Conservation (phyloP, 2,113 vertebrate genomes). For the Cyphomyrus discorhynchus region DNA sequence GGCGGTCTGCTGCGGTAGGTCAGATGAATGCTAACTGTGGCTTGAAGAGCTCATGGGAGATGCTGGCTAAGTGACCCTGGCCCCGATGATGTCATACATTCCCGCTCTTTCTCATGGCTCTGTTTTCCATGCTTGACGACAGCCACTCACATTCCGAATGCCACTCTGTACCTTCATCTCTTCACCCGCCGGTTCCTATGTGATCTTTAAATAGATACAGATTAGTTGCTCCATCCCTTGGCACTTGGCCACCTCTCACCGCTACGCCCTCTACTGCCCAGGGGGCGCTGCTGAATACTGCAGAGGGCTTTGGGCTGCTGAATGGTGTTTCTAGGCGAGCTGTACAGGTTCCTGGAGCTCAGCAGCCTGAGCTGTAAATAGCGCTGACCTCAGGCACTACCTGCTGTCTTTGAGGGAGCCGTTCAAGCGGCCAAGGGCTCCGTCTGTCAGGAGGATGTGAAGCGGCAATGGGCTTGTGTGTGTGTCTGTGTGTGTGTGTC, state of each 20-base stretch:
- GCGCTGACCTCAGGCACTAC: slow-evolving; percentile 59
- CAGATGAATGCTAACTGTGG: neutral
- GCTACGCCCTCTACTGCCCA: neutral
- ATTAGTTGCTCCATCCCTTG: neutral
- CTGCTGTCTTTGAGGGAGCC: slow-evolving; percentile 43
- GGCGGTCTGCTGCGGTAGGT: neutral
- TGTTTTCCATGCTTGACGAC: neutral
- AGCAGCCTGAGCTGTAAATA: slow-evolving; percentile 62
- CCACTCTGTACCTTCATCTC: neutral
- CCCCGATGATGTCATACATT: neutral
- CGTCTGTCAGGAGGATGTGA: slow-evolving; percentile 5
- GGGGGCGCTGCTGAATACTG: neutral
- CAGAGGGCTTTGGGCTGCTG: slow-evolving; percentile 12
- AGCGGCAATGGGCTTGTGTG: neutral
- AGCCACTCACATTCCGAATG: neutral
- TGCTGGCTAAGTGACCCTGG: neutral
- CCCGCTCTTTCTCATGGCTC: neutral
- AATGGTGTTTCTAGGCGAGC: slow-evolving; percentile 48
- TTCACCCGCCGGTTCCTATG: neutral
- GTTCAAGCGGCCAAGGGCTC: neutral
- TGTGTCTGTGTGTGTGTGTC: neutral
- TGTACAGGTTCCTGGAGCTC: slow-evolving; percentile 53
- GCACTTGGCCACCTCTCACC: neutral
- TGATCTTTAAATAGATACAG: neutral
- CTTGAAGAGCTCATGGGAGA: neutral